phyloP scores from a whole-genome alignment of 1,140 invertebrate species.

The Hestina assimilis region DNA sequence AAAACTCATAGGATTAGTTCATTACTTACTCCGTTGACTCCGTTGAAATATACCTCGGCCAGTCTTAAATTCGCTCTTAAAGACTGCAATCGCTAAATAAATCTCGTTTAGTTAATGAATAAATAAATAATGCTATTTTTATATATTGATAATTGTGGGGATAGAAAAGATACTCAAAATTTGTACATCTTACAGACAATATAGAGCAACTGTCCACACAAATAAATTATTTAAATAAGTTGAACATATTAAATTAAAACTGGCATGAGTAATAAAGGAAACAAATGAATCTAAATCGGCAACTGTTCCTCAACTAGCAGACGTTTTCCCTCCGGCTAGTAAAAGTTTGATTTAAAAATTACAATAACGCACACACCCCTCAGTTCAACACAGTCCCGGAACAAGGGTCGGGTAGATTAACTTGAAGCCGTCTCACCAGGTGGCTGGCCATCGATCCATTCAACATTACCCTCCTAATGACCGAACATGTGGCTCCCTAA shows the following conservation, averaged over 20 bases:
- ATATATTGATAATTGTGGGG: too few relatives aligned
- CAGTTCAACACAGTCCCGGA: constrained; percentile 1
- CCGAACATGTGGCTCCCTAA: constrained; percentile 22
- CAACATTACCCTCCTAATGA: constrained; percentile 29
- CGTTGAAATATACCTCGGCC: too few relatives aligned
- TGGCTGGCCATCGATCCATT: constrained; percentile 45
- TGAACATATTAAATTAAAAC: neutral
- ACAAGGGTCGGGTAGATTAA: constrained; percentile 43
- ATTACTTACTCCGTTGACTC: too few relatives aligned
- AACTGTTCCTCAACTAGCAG: constrained; percentile 7
- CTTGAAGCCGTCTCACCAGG: constrained; percentile 53
- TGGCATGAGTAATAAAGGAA: neutral
- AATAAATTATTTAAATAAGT: neutral
- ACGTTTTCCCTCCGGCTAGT: constrained; percentile 19
- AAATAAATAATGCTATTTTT: too few relatives aligned
- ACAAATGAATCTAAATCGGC: neutral
- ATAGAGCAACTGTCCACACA: too few relatives aligned
- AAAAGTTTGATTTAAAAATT: constrained; percentile 39
- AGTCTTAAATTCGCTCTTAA: too few relatives aligned
- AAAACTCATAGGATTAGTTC: too few relatives aligned
- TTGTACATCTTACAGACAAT: too few relatives aligned
- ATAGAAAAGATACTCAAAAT: too few relatives aligned
- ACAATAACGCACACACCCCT: constrained; percentile 37
- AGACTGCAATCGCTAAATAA: too few relatives aligned
- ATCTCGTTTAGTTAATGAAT: too few relatives aligned